Percentiles rank a stretch among this genome's conserved stretches.
Evolutionary conservation across 2,888 invertebrate species (phyloP).

Genomic region (Macaria notata): DNA sequence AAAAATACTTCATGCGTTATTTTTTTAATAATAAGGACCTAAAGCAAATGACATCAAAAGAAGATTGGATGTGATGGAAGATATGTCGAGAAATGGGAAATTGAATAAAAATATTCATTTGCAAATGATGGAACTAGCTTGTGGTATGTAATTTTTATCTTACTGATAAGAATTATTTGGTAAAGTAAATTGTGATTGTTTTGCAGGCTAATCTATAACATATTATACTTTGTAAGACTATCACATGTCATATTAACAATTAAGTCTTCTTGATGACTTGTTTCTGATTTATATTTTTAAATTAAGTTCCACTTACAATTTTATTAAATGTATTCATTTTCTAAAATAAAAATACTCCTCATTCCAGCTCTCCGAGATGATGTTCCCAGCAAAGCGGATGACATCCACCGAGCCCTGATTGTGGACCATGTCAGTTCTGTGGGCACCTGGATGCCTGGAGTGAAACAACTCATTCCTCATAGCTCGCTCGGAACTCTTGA

Average conservation of each 20-base stretch:
- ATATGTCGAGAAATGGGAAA: slow-evolving; percentile 82
- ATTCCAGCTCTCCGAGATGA: slow-evolving; percentile 79
- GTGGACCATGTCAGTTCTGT: slow-evolving; percentile 82
- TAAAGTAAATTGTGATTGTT: too few relatives aligned
- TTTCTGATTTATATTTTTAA: too few relatives aligned
- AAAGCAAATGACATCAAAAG: slow-evolving; percentile 79
- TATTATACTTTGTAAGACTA: too few relatives aligned
- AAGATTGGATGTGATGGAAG: slow-evolving; percentile 78
- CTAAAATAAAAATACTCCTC: slow-evolving; percentile 8
- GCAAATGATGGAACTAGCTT: slow-evolving; percentile 76
- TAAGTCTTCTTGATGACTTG: too few relatives aligned
- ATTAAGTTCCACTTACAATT: too few relatives aligned
- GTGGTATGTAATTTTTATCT: slow-evolving; percentile 60
- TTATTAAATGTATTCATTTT: too few relatives aligned
- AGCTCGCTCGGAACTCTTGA: slow-evolving; percentile 66
- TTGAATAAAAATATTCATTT: slow-evolving; percentile 70
- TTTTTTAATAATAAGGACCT: slow-evolving; percentile 62
- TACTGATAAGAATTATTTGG: too few relatives aligned
- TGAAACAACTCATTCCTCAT: slow-evolving; percentile 82
- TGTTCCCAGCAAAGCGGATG: slow-evolving; percentile 76
- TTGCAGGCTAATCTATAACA: too few relatives aligned
- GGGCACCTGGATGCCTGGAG: slow-evolving; percentile 83
- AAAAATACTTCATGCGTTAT: too few relatives aligned
- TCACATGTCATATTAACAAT: too few relatives aligned
- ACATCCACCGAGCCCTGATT: slow-evolving; percentile 82